Base-by-base conservation (phyloP, 2,888 invertebrate genomes). In the Eledona agricola region DNA sequence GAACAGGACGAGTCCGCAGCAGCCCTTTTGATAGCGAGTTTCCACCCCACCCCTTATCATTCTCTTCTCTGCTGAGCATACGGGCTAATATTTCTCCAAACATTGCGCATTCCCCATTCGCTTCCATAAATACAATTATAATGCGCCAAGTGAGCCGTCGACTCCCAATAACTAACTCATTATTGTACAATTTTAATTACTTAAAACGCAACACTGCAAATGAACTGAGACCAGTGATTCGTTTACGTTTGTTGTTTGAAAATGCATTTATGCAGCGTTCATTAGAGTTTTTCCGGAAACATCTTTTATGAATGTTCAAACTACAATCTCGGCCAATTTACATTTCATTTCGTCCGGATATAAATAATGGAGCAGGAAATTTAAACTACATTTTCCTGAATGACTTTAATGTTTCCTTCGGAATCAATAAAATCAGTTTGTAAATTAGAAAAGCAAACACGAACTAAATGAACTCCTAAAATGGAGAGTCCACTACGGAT, bases 101-200 rank as follows among this genome's bases (percentile, higher is more conserved):
- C 61, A 60, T 62, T 64, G 65, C 64, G 65, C 65, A 62, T 61
- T 60, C 60, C 60, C 61, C 62, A 65, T 64, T 65, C 62, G 60
- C 58, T 37, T 50, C 55, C 22, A 45, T 50, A 50, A 50, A 45
- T 45, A 50, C 26, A 32, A 43, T 54, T 40, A 53, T n/a, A n/a
- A n/a, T 47, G 37, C 28, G 42, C 16, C 9, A 40, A 28, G 34
- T 16, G 6, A 15, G 38, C n/a, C 20, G 29, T 17, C 20, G 32
- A 31, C 45, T 29, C 28, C 6, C n/a, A n/a, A n/a, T n/a, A n/a
- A n/a, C n/a, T n/a, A n/a, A n/a, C n/a, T n/a, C n/a, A n/a, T n/a
- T n/a, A n/a, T n/a, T n/a, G n/a, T n/a, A n/a, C n/a, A n/a, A n/a
- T n/a, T n/a, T n/a, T n/a, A n/a, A n/a, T n/a, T n/a, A n/a, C n/a